phyloP scores from a whole-genome alignment of 1,140 invertebrate genomes.

The Heliconius melpomene region DNA sequence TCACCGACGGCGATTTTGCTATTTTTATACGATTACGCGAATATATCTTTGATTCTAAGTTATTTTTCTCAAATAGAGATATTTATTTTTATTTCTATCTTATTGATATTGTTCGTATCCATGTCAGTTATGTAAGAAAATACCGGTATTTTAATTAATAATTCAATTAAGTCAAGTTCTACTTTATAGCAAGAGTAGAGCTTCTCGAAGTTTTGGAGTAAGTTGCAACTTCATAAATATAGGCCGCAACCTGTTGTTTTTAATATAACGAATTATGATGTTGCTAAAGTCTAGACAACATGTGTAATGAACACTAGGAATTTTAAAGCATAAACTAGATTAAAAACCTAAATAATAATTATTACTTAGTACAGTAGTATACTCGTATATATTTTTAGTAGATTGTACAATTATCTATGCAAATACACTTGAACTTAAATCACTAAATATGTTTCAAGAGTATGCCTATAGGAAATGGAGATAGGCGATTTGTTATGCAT shows the following conservation, averaged over 20 bases:
- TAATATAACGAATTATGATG: constrained; percentile 19
- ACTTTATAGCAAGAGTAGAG: not conserved
- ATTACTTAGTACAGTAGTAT: too few relatives aligned
- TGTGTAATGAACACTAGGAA: not conserved
- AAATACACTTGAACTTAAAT: too few relatives aligned
- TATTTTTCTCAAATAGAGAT: not conserved
- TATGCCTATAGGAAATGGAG: too few relatives aligned
- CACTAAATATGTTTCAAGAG: not conserved
- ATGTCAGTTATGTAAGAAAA: not conserved
- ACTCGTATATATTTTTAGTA: too few relatives aligned
- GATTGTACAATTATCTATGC: too few relatives aligned
- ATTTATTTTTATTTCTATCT: not conserved
- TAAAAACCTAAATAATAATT: not conserved
- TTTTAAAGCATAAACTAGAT: not conserved
- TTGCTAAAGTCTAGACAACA: not conserved
- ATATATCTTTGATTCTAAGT: not conserved
- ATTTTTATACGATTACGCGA: not conserved
- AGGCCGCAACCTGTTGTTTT: constrained; percentile 19
- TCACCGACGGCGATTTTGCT: not conserved
- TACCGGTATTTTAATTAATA: not conserved
- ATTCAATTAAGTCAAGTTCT: constrained; percentile 13
- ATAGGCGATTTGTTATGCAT: too few relatives aligned
- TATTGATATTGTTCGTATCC: not conserved
- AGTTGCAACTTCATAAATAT: constrained; percentile 3
- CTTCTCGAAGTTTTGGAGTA: not conserved